Conservation (phyloP, 1,140 invertebrate species). For the Solenopsis fugax region DNA sequence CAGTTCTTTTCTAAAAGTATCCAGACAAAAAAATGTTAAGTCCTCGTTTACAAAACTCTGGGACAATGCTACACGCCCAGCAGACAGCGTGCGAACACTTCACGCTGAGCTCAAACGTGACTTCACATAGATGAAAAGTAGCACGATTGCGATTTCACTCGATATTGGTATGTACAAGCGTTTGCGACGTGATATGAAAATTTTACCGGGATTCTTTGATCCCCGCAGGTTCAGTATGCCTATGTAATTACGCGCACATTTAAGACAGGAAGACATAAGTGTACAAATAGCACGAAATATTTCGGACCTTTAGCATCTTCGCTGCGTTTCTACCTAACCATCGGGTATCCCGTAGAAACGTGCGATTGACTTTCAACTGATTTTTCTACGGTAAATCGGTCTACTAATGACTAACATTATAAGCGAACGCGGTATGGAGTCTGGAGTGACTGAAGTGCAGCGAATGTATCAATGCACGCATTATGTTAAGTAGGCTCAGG, state of each 20-base stretch:
- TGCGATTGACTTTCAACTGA: slow-evolving; percentile 14
- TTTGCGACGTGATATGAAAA: background rate
- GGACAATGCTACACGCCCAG: background rate
- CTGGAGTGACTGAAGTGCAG: background rate
- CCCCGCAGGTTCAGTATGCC: background rate
- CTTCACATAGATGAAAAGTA: background rate
- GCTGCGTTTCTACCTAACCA: background rate
- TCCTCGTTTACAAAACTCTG: slow-evolving; percentile 4
- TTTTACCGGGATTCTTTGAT: background rate
- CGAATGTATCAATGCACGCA: slow-evolving; percentile 10
- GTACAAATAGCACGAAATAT: background rate
- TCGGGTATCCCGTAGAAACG: slow-evolving; percentile 16
- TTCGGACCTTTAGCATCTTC: background rate
- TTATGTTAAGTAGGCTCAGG: slow-evolving; percentile 24
- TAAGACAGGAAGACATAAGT: background rate
- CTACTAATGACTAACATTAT: slow-evolving; percentile 42
- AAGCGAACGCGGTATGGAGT: background rate
- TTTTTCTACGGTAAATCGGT: slow-evolving; percentile 14
- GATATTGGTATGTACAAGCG: background rate
- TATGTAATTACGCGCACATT: background rate
- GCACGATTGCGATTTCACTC: background rate
- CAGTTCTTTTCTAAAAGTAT: background rate
- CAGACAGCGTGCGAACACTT: background rate
- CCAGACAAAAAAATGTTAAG: background rate
- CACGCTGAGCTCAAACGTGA: background rate